Evolutionary conservation across 2,888 invertebrate species (phyloP).

Genomic region (Myathropa florea): DNA sequence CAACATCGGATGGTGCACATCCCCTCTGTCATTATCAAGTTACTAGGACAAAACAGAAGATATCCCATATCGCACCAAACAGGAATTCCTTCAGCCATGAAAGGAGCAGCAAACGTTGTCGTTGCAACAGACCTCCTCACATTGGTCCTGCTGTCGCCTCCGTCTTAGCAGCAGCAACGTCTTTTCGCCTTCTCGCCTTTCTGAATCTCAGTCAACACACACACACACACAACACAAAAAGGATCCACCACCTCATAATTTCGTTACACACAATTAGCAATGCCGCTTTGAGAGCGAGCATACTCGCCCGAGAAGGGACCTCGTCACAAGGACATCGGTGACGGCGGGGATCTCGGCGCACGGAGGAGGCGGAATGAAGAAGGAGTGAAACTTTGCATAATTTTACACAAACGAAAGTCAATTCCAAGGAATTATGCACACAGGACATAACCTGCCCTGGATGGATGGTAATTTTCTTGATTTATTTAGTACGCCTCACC

Average conservation of each 20-base stretch:
- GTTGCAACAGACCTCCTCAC: constrained; percentile 1
- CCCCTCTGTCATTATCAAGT: constrained; percentile 56
- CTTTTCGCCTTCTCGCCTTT: constrained; percentile 46
- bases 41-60: constrained; percentile 59
- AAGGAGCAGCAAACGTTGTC: constrained; percentile 32
- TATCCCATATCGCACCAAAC: constrained; percentile 60
- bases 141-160: constrained; percentile 11
- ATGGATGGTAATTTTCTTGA: constrained; percentile 69
- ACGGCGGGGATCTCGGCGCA: neutral
- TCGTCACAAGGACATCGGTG: neutral
- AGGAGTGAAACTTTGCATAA: constrained; percentile 56
- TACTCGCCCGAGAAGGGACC: neutral
- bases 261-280: constrained; percentile 78
- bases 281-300: constrained; percentile 43
- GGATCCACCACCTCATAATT: constrained; percentile 75
- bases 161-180: constrained; percentile 14
- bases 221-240: constrained; percentile 21
- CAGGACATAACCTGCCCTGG: constrained; percentile 68
- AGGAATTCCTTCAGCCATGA: constrained; percentile 53
- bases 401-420: constrained; percentile 66
- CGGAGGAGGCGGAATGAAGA: neutral
- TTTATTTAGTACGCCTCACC: constrained; percentile 68
- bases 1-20: constrained; percentile 17
- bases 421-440: constrained; percentile 70
- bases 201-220: neutral